Base-by-base conservation (phyloP, 2,113 vertebrate species). In the Seriola rivoliana region DNA sequence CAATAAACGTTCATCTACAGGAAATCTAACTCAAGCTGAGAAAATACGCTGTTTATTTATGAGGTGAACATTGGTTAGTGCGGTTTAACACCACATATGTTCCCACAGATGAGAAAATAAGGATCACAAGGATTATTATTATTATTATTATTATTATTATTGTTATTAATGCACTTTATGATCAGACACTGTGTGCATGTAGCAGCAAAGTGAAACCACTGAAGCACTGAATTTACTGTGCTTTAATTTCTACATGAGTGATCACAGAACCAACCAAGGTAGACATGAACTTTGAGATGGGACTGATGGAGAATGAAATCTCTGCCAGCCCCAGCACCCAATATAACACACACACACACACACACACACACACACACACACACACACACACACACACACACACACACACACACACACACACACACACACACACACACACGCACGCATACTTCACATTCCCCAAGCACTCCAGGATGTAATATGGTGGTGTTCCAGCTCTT, bases 301-400 rank as follows among this genome's bases (percentile, higher is more conserved):
- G 23, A 58, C 69, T 75, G 82, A 90, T 83, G 57, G 76, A 78
- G 77, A 88, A 83, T 73, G 66, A 81, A 86, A 84, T 84, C 58
- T 79, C 57, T 14, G 8, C 64, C 60, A 72, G 36, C 36, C 55
- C 29, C 9, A 21, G 34, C 44, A 19, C 32, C 50, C 54, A 55
- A 21, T 70, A 71, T 14, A 17, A 42, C 38, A 25, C 55, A 25
- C 55, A 25, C 55, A 25, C 55, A 25, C 23, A 25, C 23, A 1
- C 10, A 54, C 48, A 38, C 48, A 23, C 34, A 25, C 54, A 44
- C 70, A 21, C 10, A 59, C 54, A 44, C 54, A 40, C 32, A 40
- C 55, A 25, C 23, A 25, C 10, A 1, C 23, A 54, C 48, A 38
- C 48, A 23, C 50, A 25, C 54, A 59, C 70, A 21, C 16, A 42